These are phyloP conservation scores for Ylistrum balloti DNA, from an alignment of 1,140 invertebrate genomes.

Conservation along the genomic window DNA sequence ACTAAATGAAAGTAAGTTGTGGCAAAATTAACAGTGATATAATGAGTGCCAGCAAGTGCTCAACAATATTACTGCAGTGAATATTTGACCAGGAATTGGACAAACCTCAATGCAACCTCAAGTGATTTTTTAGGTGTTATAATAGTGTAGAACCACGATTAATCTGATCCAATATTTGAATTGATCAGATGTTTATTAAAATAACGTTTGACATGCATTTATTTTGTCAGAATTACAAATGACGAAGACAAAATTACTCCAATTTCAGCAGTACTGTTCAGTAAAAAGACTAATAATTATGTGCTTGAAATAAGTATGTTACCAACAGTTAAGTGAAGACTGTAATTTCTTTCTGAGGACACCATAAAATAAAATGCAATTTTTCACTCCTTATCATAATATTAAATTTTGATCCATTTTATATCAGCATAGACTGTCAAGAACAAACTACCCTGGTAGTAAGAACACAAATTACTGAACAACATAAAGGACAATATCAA, in stretches of 20 bases:
- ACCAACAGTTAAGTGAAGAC: too few species aligned
- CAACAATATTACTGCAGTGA: not conserved
- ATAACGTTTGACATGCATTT: too few species aligned
- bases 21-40: not conserved
- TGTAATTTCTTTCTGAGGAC: too few species aligned
- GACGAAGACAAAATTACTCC: too few species aligned
- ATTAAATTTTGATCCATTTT: not conserved
- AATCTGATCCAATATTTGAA: too few species aligned
- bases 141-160: too few species aligned
- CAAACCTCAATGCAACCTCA: not conserved
- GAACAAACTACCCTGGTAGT: conserved; percentile 32
- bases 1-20: not conserved
- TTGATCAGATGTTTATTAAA: too few species aligned
- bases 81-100: not conserved
- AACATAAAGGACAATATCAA: conserved; percentile 27
- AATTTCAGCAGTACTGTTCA: too few species aligned
- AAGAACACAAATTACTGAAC: conserved; percentile 19
- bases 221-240: not conserved
- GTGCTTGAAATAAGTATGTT: too few species aligned
- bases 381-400: not conserved
- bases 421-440: not conserved
- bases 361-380: too few species aligned
- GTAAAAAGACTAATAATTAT: too few species aligned
- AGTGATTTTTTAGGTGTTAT: not conserved
- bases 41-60: not conserved